phyloP scores from a whole-genome alignment of 2,113 vertebrate genomes.

The Dolichallabes microphthalmus region DNA sequence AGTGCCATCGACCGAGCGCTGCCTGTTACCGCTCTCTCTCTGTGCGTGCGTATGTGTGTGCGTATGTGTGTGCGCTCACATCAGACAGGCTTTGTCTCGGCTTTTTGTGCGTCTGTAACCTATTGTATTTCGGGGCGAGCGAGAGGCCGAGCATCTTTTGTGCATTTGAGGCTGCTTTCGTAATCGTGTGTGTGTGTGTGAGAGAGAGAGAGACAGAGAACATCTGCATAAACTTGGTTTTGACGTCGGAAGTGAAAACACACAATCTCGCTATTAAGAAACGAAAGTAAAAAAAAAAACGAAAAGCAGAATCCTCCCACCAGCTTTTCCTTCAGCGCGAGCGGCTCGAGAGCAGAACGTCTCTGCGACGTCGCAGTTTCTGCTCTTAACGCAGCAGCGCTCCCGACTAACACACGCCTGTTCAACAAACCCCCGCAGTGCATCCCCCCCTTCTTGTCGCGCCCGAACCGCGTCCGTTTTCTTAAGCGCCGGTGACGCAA shows the following conservation, averaged over 20 bases:
- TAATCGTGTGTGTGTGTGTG: slow-evolving; percentile 37
- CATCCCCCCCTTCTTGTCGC: not conserved
- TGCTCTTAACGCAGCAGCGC: not conserved
- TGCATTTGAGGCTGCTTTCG: slow-evolving; percentile 33
- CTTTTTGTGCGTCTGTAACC: slow-evolving; percentile 43
- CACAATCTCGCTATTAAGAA: slow-evolving; percentile 12
- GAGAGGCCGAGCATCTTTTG: slow-evolving; percentile 44
- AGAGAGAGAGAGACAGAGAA: not conserved
- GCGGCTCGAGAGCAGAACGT: slow-evolving; percentile 16
- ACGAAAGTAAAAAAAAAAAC: not conserved
- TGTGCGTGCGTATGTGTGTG: slow-evolving; percentile 34
- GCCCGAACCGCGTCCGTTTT: not conserved
- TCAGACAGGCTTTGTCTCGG: slow-evolving; percentile 38
- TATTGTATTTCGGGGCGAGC: slow-evolving; percentile 43
- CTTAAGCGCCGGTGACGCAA: not conserved
- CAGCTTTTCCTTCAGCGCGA: slow-evolving; percentile 7
- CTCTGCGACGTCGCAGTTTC: not conserved
- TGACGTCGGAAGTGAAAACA: slow-evolving; percentile 20
- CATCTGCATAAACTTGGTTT: slow-evolving; percentile 44
- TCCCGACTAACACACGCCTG: not conserved
- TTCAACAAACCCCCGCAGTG: no score
- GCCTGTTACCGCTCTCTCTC: slow-evolving; percentile 48
- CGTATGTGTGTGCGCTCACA: slow-evolving; percentile 12
- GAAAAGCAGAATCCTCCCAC: not conserved
- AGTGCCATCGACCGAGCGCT: slow-evolving; percentile 57